Base-by-base conservation (phyloP, 2,888 invertebrate species). In the Zhuqinia jingwanae region DNA sequence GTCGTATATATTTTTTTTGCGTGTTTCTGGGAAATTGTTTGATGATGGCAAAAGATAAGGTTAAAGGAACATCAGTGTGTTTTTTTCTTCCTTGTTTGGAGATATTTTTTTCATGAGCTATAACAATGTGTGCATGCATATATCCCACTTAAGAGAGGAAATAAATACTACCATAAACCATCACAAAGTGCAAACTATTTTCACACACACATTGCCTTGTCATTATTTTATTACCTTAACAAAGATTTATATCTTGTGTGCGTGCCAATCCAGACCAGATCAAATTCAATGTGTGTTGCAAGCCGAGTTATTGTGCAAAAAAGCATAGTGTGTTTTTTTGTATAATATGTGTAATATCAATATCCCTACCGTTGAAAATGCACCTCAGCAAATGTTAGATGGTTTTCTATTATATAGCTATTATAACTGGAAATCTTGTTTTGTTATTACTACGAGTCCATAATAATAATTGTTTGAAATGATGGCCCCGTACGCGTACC, bases 181-280 rank as follows among this genome's bases (percentile, higher is more conserved):
- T 53, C 25, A 8, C 2, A 30, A 17, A 75, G n/a, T 36, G 20
- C 27, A 11, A 1, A 17, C 15, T 13, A 36, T 56, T 58, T 77
- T 42, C 58, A 2, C 68, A 22, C 68, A 22, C 68, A 2, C 17
- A 65, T 42, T 36, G 36, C 42, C 47, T n/a, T 58, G 77, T 58
- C 42, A 77, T 58, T 58, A 79, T 65, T 79, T 47, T 65, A 78
- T 78, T 79, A 20, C 65, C 30, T 17, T 79, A 79, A 79, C 79
- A 50, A 79, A 79, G 79, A 79, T 79, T 79, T 79, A 79, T 79
- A 56, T n/a, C 2, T 53, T 53, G 79, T 22, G 58, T 50, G 65
- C 50, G 79, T 77, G 77, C 42, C 58, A 22, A 36, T 58, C 10
- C 77, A 75, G 30, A 53, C 22, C 58, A 15, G 58, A 58, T 20